These are phyloP conservation scores for Alca torda DNA, from an alignment of 2,797 vertebrate species.

Conservation along the genomic window DNA sequence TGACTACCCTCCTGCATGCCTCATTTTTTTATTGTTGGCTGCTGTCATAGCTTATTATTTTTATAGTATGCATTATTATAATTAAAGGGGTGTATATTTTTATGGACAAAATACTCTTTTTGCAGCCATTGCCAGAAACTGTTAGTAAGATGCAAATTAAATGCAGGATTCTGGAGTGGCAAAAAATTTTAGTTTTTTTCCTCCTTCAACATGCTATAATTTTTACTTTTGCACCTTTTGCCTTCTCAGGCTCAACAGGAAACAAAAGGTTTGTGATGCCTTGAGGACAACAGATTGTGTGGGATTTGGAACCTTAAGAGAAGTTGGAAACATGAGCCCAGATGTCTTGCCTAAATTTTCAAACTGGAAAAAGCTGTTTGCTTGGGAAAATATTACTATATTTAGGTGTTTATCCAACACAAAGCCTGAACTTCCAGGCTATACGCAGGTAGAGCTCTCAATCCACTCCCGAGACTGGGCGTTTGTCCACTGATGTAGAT, in stretches of 20 bases:
- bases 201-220: not conserved
- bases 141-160: not conserved
- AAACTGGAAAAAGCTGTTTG: fast-evolving
- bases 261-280: not conserved
- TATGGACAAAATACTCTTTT: not conserved
- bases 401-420: not conserved
- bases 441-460: not conserved
- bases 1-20: not conserved
- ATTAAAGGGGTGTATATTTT: not conserved
- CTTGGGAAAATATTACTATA: not conserved
- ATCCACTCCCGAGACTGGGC: not conserved
- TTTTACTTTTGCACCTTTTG: not conserved
- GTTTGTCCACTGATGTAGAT: not conserved
- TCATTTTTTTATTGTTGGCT: not conserved
- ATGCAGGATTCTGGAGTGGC: not conserved
- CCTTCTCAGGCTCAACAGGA: not conserved
- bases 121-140: not conserved
- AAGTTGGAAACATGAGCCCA: not conserved
- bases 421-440: not conserved
- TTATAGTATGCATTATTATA: not conserved
- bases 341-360: not conserved
- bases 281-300: not conserved
- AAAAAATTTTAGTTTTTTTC: not conserved
- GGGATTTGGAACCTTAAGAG: not conserved
- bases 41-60: not conserved